Base-by-base conservation (phyloP, 2,113 vertebrate species). In the Macaca nemestrina region DNA sequence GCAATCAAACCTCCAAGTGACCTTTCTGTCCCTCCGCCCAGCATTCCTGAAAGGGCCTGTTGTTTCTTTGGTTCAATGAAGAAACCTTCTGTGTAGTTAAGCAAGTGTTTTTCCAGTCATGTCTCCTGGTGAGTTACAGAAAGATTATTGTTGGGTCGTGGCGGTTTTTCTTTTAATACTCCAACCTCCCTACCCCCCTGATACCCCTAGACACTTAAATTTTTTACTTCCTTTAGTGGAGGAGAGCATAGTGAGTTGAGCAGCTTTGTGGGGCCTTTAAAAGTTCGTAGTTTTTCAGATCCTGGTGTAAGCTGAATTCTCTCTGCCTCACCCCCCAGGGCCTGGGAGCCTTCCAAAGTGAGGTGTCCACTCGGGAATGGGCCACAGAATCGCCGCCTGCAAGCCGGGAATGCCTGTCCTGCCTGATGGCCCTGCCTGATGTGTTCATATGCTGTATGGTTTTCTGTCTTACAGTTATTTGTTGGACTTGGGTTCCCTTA, bases 401-500 rank as follows among this genome's bases (percentile, higher is more conserved):
- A 59, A 94, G 40, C 59, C 18, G 20, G 20, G 52, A 18, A 48
- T 0, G 1, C 57, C 76, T 20, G 5, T 88, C 25, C 45, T 67
- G 67, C 88, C 10, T 6, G n/a, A 5, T 8, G 3, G 6, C 88
- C 22, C 45, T 67, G 67, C 88, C 10, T 6, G 32, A 5, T 8
- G 3, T 82, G 48, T 55, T 96, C 55, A 97, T 25, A 2, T 35
- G 20, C 9, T 45, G 4, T 86, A 3, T 64, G 13, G 27, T 94
- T 94, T 97, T 98, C 32, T 98, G 0, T 98, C 98, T 98, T 98
- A 40, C 99, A 99, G 99, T 95, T 99, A 35, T 99, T 99, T n/a
- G 99, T 99, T 48, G 99, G 99, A 57, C 99, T 99, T 0, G 99
- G 99, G 59, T 99, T 99, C 97, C 99, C 99, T 1, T 99, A 99